phyloP scores from a whole-genome alignment of 2,797 vertebrate species.

The Sebastes trivittatus region DNA sequence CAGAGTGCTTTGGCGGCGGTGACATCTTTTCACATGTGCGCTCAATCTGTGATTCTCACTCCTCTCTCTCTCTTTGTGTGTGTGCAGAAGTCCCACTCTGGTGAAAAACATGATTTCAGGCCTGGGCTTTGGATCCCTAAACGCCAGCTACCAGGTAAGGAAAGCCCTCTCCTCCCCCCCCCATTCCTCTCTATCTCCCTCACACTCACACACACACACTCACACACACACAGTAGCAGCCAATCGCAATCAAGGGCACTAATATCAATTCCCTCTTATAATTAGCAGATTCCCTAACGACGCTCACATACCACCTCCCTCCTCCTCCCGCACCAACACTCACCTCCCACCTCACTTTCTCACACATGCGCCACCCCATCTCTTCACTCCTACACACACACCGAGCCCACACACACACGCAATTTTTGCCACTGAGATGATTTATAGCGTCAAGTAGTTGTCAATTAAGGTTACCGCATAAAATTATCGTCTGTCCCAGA shows the following conservation, averaged over 20 bases:
- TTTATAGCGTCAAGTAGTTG: conserved; percentile 85
- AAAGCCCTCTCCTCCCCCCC: not conserved
- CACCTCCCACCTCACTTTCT: conserved; percentile 67
- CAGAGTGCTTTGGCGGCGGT: conserved; percentile 43
- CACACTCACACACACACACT: conserved; percentile 12
- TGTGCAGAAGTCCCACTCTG: conserved; percentile 93
- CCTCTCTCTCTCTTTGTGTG: not conserved
- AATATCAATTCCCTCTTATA: conserved; percentile 87
- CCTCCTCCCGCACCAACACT: conserved; percentile 55
- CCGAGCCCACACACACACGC: conserved; percentile 2
- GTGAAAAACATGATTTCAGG: conserved; percentile 99
- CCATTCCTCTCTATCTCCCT: not conserved
- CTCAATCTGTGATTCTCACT: conserved; percentile 50
- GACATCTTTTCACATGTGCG: conserved; percentile 57
- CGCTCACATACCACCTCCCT: conserved; percentile 48
- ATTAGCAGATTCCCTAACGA: conserved; percentile 85
- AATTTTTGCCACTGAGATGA: conserved; percentile 71
- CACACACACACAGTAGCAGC: conserved; percentile 30
- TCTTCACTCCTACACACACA: conserved; percentile 29
- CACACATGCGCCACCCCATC: conserved; percentile 37
- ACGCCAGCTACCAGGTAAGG: conserved; percentile 97
- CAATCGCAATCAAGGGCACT: conserved; percentile 80
- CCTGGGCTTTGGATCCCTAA: conserved; percentile 96
- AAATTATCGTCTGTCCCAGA: conserved; percentile 84
- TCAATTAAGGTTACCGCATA: conserved; percentile 87